Evolutionary conservation across 64 coral and sea anemone species (phyloP), one percentile per base, ranked within the genome.

Genomic region (Platygyra sinensis): DNA sequence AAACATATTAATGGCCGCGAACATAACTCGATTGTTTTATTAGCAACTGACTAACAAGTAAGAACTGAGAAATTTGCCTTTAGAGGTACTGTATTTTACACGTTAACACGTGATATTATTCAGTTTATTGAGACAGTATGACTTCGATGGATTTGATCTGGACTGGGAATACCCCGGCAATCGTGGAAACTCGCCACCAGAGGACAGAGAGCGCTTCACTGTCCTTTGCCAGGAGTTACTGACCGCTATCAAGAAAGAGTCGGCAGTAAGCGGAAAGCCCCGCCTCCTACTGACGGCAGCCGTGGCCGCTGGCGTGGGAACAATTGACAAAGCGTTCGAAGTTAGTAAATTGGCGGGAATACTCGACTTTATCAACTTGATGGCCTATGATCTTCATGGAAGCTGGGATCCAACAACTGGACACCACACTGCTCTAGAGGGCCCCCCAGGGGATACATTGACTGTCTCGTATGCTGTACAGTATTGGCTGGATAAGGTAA

Each of bases 341-440:
- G 79, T 95, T 38, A 67, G 87, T 22, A 88, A 95, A 72, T 33
- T 95, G 29, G 94, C 94, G 22, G 87, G 61, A 52, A 80, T 87
- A 73, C 86, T 95, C 0, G 94, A 95, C 67, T 95, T 87, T 36
- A 87, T 94, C n/a, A 94, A 90, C n/a, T 51, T 94, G 20, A 94
- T 94, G 93, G 54, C 93, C 20, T 95, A 95, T 52, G 94, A 95
- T 72, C 90, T 95, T 24, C 94, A 92, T 42, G 94, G 94, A n/a
- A 88, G 64, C 71, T 95, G 94, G 94, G 77, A 92, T 2, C 18
- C 61, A 5, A 27, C 30, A n/a, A 92, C 90, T 33, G 94, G 94
- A 59, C 94, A 95, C 67, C 94, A 95, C 32, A 91, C 94, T 74
- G 94, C 77, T 14, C 55, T 95, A 59, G 52, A 67, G 12, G 94